Percentiles rank a stretch among this genome's conserved stretches.
Conservation (phyloP, 2,797 vertebrate genomes). For the Artibeus jamaicensis region DNA sequence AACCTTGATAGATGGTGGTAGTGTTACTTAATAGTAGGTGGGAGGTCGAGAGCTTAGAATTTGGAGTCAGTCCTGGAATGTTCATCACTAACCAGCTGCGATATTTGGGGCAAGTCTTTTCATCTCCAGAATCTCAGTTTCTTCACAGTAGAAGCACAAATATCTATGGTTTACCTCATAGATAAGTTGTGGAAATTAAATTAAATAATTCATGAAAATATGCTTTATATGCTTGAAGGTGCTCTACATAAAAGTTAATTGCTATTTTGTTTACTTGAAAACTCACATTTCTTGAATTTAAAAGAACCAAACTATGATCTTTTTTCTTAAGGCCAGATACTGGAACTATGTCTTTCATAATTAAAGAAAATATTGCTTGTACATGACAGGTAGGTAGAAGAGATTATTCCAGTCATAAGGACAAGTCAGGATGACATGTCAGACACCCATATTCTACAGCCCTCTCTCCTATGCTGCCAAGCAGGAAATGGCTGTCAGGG, state of each 20-base stretch:
- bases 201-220: neutral
- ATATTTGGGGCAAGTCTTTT: constrained; percentile 13
- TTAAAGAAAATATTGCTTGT: constrained; percentile 25
- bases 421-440: constrained; percentile 39
- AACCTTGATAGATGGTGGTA: neutral
- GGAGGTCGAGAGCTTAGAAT: constrained; percentile 5
- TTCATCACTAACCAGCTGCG: neutral
- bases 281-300: constrained; percentile 36
- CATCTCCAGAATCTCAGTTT: neutral
- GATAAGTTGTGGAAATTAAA: neutral
- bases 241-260: neutral
- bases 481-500: constrained; percentile 56
- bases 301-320: neutral
- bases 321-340: neutral
- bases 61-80: neutral
- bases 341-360: neutral
- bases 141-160: neutral
- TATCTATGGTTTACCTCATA: neutral
- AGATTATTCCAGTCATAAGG: constrained; percentile 45
- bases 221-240: neutral
- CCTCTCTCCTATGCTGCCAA: neutral
- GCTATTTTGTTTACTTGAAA: constrained; percentile 22
- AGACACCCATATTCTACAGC: constrained; percentile 38
- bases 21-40: neutral
- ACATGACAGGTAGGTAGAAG: constrained; percentile 32